Evolutionary conservation across 1,140 invertebrate species (phyloP), one percentile per base, ranked within the genome.

Genomic region (Melitaea cinxia): DNA sequence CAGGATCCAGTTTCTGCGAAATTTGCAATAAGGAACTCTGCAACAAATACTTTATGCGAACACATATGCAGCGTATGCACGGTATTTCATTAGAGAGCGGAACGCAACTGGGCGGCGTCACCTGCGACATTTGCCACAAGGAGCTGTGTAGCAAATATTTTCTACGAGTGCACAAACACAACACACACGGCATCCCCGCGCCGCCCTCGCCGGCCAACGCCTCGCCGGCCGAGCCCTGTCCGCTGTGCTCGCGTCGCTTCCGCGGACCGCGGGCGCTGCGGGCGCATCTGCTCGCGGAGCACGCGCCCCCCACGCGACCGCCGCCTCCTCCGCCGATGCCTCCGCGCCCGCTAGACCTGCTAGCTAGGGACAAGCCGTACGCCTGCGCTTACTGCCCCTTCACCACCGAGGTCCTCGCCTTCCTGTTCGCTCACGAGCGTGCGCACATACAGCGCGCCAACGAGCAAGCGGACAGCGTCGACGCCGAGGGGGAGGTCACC

Each of bases 21-120:
- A 98, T 99, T 63, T 99, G 99, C 91, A 99, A 99, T 91, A 99
- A 99, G 92, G 98, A 99, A 88, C 89, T 99, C 28, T 99, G 99
- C 91, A 99, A 99, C 92, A 99, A 99, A 88, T 99, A 99, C 82
- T 99, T 99, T 85, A 98, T 99, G 95, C 98, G 99, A 84, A 99
- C 98, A 0, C 99, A 99, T 91, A 99, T 99, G 97, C 95, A 99
- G 75, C 96, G 99, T 85, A 99, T 99, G 96, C 99, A 99, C 87
- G 98, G 98, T 12, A 98, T 99, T 61, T 97, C 98, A 80, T 96
- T 99, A 37, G 97, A 98, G 87, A 96, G 96, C 77, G 96, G 96
- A 0, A 95, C 96, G 0, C 96, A 97, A 82, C 95, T 98, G 12
- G 97, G 97, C 4, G 97, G 97, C 2, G 97, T 98, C 0, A 96